Conservation (phyloP, 2,797 vertebrate species). For the Anomalospiza imberbis region DNA sequence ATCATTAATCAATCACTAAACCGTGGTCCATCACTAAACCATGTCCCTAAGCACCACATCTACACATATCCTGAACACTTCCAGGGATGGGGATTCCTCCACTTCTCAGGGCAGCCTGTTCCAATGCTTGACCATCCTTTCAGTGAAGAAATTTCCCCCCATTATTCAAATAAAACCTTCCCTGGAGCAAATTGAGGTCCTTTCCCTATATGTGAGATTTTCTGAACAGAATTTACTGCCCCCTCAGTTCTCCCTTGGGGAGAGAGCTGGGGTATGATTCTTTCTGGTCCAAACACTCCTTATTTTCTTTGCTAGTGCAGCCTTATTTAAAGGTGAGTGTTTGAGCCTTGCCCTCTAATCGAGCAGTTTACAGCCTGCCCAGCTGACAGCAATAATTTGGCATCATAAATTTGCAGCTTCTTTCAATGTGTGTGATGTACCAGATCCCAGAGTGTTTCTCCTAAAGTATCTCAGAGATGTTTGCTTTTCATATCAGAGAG, state of each 20-base stretch:
- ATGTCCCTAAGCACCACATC: background rate
- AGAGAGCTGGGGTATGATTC: background rate
- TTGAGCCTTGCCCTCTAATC: background rate
- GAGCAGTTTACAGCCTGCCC: background rate
- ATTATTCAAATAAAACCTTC: background rate
- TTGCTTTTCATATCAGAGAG: background rate
- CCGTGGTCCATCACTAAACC: background rate
- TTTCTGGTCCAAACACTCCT: background rate
- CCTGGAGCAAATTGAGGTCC: background rate
- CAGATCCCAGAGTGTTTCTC: background rate
- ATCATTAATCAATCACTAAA: background rate
- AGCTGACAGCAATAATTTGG: background rate
- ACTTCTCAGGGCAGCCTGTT: background rate
- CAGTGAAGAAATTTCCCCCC: background rate
- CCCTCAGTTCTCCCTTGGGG: background rate
- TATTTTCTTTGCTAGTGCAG: background rate
- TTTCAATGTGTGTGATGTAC: background rate
- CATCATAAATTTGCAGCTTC: background rate
- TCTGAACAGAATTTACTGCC: background rate
- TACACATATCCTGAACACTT: too few relatives aligned
- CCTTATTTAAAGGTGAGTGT: background rate
- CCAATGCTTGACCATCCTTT: background rate
- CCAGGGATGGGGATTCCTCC: background rate
- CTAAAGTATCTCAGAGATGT: background rate
- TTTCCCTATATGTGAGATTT: background rate